phyloP scores from a whole-genome alignment of 37 sponge, comb jelly and placozoan genomes.

The Bolinopsis microptera region DNA sequence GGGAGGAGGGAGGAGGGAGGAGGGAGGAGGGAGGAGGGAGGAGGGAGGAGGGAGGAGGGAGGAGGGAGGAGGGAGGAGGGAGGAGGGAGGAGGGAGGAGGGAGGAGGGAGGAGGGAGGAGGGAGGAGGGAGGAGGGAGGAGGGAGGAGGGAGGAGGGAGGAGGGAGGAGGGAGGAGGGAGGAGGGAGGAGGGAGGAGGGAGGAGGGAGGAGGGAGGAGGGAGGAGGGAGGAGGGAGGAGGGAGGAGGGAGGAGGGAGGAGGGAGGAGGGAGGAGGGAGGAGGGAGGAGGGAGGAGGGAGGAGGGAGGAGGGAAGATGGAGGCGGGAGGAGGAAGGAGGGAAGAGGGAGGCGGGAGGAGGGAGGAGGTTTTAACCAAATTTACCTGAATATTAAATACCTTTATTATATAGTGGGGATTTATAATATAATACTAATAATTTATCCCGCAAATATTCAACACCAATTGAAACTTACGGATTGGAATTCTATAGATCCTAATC shows the following conservation, averaged over 20 bases:
- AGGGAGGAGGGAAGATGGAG: not conserved
- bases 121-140: not conserved
- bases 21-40: not conserved
- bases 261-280: not conserved
- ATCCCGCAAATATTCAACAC: no score
- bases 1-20: no score
- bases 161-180: not conserved
- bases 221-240: not conserved
- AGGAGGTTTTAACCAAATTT: no score
- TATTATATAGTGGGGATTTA: no score
- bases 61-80: not conserved
- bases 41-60: not conserved
- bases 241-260: not conserved
- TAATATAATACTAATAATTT: no score
- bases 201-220: not conserved
- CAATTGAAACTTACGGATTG: no score
- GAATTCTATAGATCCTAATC: no score
- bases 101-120: not conserved
- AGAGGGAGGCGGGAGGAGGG: no score
- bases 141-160: not conserved
- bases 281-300: not conserved
- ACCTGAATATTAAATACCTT: no score
- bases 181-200: not conserved
- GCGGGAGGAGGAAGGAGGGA: not conserved
- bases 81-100: not conserved